phyloP scores from a whole-genome alignment of 2,113 vertebrate species.

The Callospermophilus lateralis region DNA sequence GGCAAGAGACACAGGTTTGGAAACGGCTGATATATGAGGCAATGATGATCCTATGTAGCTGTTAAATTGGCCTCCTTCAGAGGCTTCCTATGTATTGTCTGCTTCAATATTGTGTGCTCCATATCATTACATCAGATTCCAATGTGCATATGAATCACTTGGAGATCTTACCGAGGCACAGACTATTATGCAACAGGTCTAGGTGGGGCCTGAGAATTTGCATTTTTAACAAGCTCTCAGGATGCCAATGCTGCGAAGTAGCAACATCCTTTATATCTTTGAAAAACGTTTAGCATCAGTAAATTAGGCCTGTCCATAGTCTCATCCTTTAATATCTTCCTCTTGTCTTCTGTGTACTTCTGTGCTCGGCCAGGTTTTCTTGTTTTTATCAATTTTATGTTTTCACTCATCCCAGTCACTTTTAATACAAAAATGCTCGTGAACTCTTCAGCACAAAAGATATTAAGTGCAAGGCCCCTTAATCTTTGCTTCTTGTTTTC shows the following conservation, averaged over 20 bases:
- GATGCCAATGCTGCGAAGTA: neutral
- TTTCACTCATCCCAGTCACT: neutral
- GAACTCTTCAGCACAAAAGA: neutral
- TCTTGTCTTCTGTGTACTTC: neutral
- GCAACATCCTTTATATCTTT: neutral
- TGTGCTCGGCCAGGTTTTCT: neutral
- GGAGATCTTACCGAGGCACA: neutral
- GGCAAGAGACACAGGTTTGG: neutral
- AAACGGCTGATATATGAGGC: neutral
- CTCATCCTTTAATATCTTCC: neutral
- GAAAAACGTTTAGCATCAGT: neutral
- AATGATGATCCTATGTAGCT: neutral
- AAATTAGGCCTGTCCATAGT: neutral
- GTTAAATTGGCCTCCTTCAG: neutral
- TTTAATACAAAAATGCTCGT: neutral
- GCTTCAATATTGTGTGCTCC: neutral
- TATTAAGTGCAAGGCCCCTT: neutral
- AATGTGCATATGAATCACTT: neutral
- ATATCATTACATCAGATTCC: neutral
- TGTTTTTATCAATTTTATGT: neutral
- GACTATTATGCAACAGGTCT: neutral
- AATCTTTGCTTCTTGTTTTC: neutral
- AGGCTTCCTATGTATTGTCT: neutral
- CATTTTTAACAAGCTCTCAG: neutral
- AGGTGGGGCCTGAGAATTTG: neutral